phyloP scores from a whole-genome alignment of 2,888 invertebrate genomes.

The Dinocampus coccinellae region DNA sequence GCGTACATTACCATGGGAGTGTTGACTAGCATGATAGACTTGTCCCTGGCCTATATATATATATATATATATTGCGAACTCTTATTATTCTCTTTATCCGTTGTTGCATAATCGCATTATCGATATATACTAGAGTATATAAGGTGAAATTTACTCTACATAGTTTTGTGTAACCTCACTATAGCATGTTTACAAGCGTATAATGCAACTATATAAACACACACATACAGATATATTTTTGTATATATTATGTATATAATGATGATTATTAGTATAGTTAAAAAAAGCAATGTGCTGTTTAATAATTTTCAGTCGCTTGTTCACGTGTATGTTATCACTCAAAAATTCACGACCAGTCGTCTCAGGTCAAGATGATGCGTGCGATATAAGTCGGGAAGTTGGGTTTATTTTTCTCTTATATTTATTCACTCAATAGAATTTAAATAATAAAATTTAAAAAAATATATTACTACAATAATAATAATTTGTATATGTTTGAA shows the following conservation, averaged over 20 bases:
- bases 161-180: slow-evolving; percentile 39
- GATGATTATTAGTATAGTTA: background rate
- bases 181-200: slow-evolving; percentile 28
- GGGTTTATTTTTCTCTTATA: background rate
- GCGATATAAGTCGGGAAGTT: background rate
- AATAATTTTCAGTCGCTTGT: background rate
- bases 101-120: slow-evolving; percentile 57
- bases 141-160: slow-evolving; percentile 21
- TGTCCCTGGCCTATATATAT: slow-evolving; percentile 67
- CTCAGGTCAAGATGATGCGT: background rate
- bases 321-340: background rate
- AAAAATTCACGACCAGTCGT: background rate
- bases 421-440: background rate
- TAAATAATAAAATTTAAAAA: background rate
- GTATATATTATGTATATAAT: slow-evolving; percentile 3
- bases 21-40: slow-evolving; percentile 22
- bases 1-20: background rate
- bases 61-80: slow-evolving; percentile 45
- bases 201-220: slow-evolving; percentile 12
- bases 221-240: too few relatives aligned
- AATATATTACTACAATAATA: too few relatives aligned
- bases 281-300: background rate
- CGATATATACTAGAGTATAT: slow-evolving; percentile 55
- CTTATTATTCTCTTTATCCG: slow-evolving; percentile 53
- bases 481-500: too few relatives aligned